phyloP scores from a whole-genome alignment of 2,113 vertebrate species.

The Corapipo altera region DNA sequence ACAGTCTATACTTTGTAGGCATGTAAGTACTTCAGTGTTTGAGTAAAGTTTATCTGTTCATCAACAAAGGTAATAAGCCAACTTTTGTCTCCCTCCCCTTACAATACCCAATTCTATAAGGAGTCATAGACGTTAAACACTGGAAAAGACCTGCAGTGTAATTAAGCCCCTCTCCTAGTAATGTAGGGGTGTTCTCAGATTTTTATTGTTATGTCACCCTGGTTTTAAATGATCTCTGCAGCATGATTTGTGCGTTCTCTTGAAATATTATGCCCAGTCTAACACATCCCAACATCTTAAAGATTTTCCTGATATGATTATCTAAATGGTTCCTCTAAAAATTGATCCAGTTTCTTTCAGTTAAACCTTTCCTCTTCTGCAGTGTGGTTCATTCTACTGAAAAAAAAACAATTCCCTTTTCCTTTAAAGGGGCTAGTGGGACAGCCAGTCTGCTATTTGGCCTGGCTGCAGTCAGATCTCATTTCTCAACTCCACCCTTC shows the following conservation, averaged over 20 bases:
- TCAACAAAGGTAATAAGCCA: neutral
- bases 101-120: neutral
- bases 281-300: neutral
- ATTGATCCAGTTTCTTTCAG: neutral
- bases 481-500: slow-evolving; percentile 58
- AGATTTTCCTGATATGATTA: neutral
- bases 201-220: slow-evolving; percentile 14
- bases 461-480: slow-evolving; percentile 54
- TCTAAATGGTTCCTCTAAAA: neutral
- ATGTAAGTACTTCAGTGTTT: neutral
- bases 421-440: slow-evolving; percentile 58
- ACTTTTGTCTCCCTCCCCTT: neutral
- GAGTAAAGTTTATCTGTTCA: neutral
- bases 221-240: neutral
- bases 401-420: slow-evolving; percentile 59
- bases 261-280: neutral
- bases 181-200: neutral
- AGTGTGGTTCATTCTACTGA: slow-evolving; percentile 24
- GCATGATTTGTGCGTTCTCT: neutral
- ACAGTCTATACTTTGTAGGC: neutral
- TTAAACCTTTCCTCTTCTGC: slow-evolving; percentile 9
- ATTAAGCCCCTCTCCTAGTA: slow-evolving; percentile 1
- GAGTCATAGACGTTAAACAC: neutral
- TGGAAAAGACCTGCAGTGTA: slow-evolving; percentile 21
- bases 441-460: slow-evolving; percentile 62